These are phyloP conservation scores for Oreotrochilus melanogaster DNA, from an alignment of 2,113 vertebrate genomes.

Conservation along the genomic window DNA sequence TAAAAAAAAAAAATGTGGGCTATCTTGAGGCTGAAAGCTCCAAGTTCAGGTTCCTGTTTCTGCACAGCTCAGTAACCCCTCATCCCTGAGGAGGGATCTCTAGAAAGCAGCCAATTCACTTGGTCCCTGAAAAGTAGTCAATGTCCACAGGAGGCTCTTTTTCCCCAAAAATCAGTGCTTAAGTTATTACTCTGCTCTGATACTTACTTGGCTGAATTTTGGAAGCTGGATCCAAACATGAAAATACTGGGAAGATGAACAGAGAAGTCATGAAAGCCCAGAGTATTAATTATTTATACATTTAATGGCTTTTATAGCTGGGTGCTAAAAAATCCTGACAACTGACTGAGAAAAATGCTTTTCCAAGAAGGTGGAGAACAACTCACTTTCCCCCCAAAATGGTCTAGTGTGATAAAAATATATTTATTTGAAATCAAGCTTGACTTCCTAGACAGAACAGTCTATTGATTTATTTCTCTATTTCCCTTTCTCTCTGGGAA, in stretches of 20 bases:
- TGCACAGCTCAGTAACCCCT: background rate
- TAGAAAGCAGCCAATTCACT: rapidly evolving
- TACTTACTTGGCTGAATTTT: background rate
- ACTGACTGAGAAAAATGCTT: background rate
- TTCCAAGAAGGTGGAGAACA: background rate
- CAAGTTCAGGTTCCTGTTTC: background rate
- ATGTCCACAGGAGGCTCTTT: background rate
- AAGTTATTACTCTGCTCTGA: background rate
- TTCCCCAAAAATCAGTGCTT: background rate
- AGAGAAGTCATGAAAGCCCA: background rate
- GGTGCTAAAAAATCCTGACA: background rate
- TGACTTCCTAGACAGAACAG: slow-evolving; percentile 4
- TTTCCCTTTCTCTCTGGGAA: background rate
- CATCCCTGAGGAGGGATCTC: rapidly evolving
- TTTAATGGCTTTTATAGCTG: background rate
- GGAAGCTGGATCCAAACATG: background rate
- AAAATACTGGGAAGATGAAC: background rate
- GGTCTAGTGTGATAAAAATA: background rate
- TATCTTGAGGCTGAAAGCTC: background rate
- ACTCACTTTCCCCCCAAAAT: background rate
- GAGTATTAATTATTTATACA: background rate
- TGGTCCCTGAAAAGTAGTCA: background rate
- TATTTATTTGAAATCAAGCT: slow-evolving; percentile 3
- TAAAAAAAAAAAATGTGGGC: background rate
- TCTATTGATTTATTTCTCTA: slow-evolving; percentile 43